Evolutionary conservation across 2,113 vertebrate species (phyloP), one percentile per base, ranked within the genome.

Genomic region (Labeo catla): DNA sequence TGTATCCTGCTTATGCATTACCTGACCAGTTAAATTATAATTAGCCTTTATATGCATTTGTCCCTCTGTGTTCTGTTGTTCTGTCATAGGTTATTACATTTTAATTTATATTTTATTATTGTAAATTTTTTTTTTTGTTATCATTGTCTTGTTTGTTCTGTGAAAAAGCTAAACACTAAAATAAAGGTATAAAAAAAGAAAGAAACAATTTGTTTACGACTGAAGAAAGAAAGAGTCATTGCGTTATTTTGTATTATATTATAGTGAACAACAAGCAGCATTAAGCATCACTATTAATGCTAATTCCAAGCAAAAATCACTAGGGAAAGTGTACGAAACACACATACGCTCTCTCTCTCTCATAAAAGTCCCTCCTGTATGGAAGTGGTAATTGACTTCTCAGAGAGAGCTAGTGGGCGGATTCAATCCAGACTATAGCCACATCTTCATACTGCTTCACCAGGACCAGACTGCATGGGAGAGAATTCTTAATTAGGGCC

Each of bases 361-460:
- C 76, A 86, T 84, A 84, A 80, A 86, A 65, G 72, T 57, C 66
- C 21, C 66, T 79, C 57, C 52, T 74, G 72, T 81, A 84, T 80
- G 66, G 73, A 84, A 79, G 84, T 65, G 59, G 80, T 89, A 92
- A 93, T 87, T 91, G 72, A 28, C 61, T 89, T 91, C 86, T 89
- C 80, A 66, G 81, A 89, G 82, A 84, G 74, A 86, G 54, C 81
- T 49, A 12, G 70, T 76, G 77, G 66, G 59, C 45, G 43, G 83
- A 85, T 88, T 88, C 90, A 88, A 85, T 86, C 91, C 87, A 90
- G 89, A 90, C 92, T 94, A 90, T 45, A 88, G 87, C 88, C 87
- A 92, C 86, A 86, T 86, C 66, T 86, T 84, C 81, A 86, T 79
- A 86, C 65, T 16, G 57, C 36, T 88, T 63, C 81, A 76, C 85